phyloP scores from a whole-genome alignment of 2,888 invertebrate species.

The Microctonus aethiopoides region DNA sequence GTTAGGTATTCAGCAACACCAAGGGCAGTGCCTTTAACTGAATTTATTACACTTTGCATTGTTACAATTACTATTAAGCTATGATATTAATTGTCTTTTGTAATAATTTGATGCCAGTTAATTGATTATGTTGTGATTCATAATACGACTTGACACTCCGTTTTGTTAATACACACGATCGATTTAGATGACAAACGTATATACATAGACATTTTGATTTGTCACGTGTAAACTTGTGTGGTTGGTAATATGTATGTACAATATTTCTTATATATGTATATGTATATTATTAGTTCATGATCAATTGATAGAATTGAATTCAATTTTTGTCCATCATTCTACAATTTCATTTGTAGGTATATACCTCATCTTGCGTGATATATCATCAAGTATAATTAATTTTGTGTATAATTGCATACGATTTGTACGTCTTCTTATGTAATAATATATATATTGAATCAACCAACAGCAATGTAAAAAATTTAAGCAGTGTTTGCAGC shows the following conservation, averaged over 20 bases:
- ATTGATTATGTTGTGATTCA: constrained; percentile 3
- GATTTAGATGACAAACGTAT: background rate
- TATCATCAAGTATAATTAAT: too few species aligned
- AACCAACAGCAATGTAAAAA: too few species aligned
- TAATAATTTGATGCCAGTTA: background rate
- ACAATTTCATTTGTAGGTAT: too few species aligned
- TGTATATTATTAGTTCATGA: too few species aligned
- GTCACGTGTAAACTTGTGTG: background rate
- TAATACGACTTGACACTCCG: background rate
- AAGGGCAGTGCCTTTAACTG: constrained; percentile 93
- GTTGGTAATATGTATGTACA: background rate
- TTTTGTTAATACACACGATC: background rate
- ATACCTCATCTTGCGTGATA: too few species aligned
- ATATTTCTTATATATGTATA: too few species aligned
- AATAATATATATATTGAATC: too few species aligned
- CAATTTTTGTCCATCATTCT: too few species aligned
- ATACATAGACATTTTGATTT: background rate
- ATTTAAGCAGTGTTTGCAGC: too few species aligned
- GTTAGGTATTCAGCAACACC: constrained; percentile 97
- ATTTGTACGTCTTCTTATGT: too few species aligned
- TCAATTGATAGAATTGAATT: too few species aligned
- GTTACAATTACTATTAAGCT: constrained; percentile 37
- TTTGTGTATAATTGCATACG: too few species aligned
- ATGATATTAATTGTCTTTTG: background rate
- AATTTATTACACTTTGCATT: constrained; percentile 97